phyloP scores from a whole-genome alignment of 2,888 invertebrate species.

The Pseudococcus jackbeardsleyi region DNA sequence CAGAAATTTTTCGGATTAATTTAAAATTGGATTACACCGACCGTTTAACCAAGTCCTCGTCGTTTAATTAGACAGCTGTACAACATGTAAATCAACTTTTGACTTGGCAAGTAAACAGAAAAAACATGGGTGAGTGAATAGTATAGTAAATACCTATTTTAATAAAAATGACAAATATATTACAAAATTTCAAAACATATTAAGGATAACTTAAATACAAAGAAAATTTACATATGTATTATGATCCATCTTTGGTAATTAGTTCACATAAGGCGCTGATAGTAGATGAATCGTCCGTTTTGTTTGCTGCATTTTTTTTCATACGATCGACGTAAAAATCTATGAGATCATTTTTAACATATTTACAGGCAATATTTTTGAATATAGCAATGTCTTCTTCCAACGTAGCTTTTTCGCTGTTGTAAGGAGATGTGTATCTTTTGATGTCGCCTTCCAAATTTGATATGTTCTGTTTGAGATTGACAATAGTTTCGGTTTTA shows the following conservation, averaged over 20 bases:
- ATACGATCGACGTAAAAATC: constrained; percentile 59
- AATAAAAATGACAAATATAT: too few relatives aligned
- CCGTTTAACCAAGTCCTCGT: too few relatives aligned
- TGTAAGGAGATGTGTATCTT: constrained; percentile 41
- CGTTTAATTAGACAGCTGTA: too few relatives aligned
- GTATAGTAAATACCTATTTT: too few relatives aligned
- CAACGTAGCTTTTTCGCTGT: constrained; percentile 29
- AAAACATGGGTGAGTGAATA: too few relatives aligned
- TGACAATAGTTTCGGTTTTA: not conserved
- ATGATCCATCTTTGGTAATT: constrained; percentile 1
- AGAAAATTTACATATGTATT: not conserved
- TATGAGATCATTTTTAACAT: constrained; percentile 21
- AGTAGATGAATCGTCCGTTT: constrained; percentile 29
- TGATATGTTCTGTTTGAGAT: constrained; percentile 10
- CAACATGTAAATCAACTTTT: too few relatives aligned
- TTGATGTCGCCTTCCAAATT: constrained; percentile 38
- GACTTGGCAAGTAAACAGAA: too few relatives aligned
- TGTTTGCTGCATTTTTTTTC: constrained; percentile 18
- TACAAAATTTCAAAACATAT: not conserved
- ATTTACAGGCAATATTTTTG: constrained; percentile 37
- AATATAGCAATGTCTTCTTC: constrained; percentile 41
- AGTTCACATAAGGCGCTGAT: constrained; percentile 51
- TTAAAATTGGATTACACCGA: too few relatives aligned
- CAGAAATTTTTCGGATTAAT: too few relatives aligned
- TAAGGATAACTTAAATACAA: not conserved